phyloP scores from a whole-genome alignment of 2,113 vertebrate species.

The Ramphastos sulfuratus region DNA sequence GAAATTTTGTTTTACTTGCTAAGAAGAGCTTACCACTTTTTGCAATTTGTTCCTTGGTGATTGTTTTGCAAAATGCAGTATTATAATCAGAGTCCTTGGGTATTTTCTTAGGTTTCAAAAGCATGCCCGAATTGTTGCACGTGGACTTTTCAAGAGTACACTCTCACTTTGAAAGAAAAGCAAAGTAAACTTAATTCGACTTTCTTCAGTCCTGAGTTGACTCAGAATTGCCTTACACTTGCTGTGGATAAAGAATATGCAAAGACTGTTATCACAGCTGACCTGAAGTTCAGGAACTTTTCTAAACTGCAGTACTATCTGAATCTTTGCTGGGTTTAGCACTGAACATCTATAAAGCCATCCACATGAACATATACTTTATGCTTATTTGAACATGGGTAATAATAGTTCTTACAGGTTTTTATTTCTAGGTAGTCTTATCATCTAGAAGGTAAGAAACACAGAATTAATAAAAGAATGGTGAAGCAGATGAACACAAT shows the following conservation, averaged over 20 bases:
- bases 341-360: neutral
- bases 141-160: neutral
- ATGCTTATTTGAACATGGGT: neutral
- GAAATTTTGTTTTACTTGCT: neutral
- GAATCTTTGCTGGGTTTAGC: neutral
- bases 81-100: neutral
- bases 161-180: neutral
- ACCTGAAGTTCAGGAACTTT: neutral
- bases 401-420: neutral
- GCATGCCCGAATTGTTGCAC: neutral
- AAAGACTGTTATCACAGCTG: neutral
- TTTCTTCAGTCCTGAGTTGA: neutral
- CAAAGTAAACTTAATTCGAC: neutral
- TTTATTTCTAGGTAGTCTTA: constrained; percentile 28
- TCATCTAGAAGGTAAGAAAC: neutral
- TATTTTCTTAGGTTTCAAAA: neutral
- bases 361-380: neutral
- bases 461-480: neutral
- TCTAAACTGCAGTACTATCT: neutral
- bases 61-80: neutral
- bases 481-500: neutral
- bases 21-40: neutral
- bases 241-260: neutral
- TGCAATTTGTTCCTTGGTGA: neutral
- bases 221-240: neutral